Conservation (phyloP, 2,113 vertebrate species). For the Galeopterus variegatus region DNA sequence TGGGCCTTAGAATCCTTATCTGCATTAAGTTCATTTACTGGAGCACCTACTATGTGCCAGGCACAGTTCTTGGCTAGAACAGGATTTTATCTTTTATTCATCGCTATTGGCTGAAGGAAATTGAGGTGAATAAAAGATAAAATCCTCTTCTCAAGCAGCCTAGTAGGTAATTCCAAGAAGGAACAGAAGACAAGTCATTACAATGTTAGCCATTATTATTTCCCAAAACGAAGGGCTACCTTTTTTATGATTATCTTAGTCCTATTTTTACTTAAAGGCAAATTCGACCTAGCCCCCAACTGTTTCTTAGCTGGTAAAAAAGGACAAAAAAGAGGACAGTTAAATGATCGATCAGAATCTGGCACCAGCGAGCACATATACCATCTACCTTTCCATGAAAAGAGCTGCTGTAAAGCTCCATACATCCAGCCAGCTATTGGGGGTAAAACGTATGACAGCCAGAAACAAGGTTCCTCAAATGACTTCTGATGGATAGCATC, state of each 20-base stretch:
- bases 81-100: no score
- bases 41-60: not conserved
- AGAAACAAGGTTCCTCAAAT: not conserved
- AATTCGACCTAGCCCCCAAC: not conserved
- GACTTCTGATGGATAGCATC: not conserved
- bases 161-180: not conserved
- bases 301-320: constrained; percentile 31
- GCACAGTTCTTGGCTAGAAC: not conserved
- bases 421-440: not conserved
- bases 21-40: not conserved
- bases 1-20: not conserved
- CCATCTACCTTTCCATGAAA: not conserved
- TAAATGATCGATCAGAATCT: constrained; percentile 33
- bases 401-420: not conserved
- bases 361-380: not conserved
- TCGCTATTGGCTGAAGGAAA: not conserved
- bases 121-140: constrained; percentile 32
- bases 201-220: not conserved
- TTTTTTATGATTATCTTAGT: not conserved
- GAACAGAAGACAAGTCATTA: not conserved
- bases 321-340: not conserved
- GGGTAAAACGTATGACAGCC: not conserved
- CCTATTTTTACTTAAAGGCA: constrained; percentile 40
- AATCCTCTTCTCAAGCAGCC: not conserved
- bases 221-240: constrained; percentile 39